Evolutionary conservation across 1,140 invertebrate species (phyloP), one percentile per base, ranked within the genome.

Genomic region (Luehdorfia chinensis): DNA sequence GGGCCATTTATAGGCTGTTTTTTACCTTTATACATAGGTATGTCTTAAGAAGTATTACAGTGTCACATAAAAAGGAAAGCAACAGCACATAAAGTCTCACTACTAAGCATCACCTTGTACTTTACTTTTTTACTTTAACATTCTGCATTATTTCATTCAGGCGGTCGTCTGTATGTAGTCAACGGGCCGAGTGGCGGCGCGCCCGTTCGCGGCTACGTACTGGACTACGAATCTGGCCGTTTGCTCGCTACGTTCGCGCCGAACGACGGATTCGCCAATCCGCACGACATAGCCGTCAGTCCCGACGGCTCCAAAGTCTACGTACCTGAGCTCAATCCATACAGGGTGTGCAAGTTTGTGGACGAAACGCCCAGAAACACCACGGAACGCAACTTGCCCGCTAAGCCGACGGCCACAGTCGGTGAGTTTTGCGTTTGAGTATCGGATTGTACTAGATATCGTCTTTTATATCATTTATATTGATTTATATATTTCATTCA

Each of bases 231-330:
- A 12, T 88, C 88, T 2, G 89, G 89, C 11, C 66, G 90, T 25
- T 58, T 94, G 15, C 34, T 90, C 2, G 89, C 88, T 4, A 89
- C 90, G 51, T 93, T 94, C 68, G 89, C 87, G 0, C 89, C 92
- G 6, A 75, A 77, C 9, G 79, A 83, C 27, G 87, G 90, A 27
- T 92, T 96, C 75, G 48, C 78, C 16, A 90, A 89, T 51, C 94
- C 95, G 0, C 95, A 96, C 77, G 94, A 95, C 72, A 78, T 96
- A 4, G 90, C 91, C 1, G 90, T 94, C 0, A 88, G 90, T 2
- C 58, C 80, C 0, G 90, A 95, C 83, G 93, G 92, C 28, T 87
- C 80, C 28, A 87, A 88, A 37, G 89, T 94, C 7, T 96, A 93
- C 72, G 93, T 95, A 1, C 92, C 91, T 1, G 94, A 96, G 71